Evolutionary conservation across 2,797 vertebrate species (phyloP).

Genomic region (Crocidura indochinensis): DNA sequence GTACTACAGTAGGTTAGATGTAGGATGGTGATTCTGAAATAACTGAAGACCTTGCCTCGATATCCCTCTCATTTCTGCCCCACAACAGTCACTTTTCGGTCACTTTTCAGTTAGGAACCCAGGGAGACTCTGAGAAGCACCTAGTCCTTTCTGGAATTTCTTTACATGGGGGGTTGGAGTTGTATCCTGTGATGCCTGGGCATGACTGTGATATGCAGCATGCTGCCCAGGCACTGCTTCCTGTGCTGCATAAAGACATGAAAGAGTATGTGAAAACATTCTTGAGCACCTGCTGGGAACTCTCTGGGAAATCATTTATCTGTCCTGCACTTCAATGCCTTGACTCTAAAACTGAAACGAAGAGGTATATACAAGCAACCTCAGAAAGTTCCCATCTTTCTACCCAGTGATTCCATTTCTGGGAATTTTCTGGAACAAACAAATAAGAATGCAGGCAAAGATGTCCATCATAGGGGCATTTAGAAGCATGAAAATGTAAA

Average conservation of each 20-base stretch:
- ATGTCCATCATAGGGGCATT: constrained; percentile 36
- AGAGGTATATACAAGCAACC: not conserved
- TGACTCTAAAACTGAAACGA: constrained; percentile 51
- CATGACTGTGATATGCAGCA: not conserved
- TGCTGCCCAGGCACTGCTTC: not conserved
- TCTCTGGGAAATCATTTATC: constrained; percentile 21
- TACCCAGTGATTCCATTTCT: not conserved
- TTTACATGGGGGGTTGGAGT: not conserved
- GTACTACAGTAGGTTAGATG: too few species aligned
- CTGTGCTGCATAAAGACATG: not conserved
- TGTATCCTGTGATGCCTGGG: not conserved
- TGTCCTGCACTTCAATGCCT: constrained; percentile 22
- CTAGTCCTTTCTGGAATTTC: not conserved
- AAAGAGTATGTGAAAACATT: not conserved
- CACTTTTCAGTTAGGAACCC: too few species aligned
- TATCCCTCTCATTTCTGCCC: not conserved
- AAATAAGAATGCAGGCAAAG: constrained; percentile 10
- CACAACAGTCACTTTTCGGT: not conserved
- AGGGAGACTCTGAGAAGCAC: not conserved
- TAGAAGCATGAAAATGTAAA: not conserved
- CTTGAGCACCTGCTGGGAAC: not conserved
- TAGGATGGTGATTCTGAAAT: not conserved
- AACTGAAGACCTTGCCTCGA: not conserved
- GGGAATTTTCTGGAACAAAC: not conserved
- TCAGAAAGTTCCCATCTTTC: not conserved